Percentiles rank a stretch among this genome's conserved stretches.
phyloP scores from a whole-genome alignment of 2,113 vertebrate genomes.

The Seriola aureovittata region DNA sequence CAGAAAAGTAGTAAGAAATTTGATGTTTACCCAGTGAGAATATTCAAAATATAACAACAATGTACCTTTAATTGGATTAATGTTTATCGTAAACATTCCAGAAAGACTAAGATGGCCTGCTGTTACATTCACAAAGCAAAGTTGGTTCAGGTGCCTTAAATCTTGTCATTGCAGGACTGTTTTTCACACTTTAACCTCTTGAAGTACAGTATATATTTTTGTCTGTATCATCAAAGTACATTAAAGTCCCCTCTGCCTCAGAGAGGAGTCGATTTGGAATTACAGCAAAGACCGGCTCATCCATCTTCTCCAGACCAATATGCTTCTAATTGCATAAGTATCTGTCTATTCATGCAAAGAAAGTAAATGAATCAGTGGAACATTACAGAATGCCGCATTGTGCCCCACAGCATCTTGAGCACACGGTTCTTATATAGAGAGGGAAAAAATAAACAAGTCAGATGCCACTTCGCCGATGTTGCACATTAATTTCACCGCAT shows the following conservation, averaged over 20 bases:
- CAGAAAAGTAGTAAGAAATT: background rate
- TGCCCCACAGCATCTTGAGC: conserved; percentile 50
- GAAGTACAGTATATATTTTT: background rate
- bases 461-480: conserved; percentile 49
- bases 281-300: conserved; percentile 46
- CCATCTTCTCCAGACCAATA: conserved; percentile 58
- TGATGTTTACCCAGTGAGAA: background rate
- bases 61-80: background rate
- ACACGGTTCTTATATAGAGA: background rate
- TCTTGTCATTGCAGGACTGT: background rate
- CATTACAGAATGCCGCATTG: conserved; percentile 44
- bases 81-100: background rate
- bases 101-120: background rate
- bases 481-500: conserved; percentile 77
- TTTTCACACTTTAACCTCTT: conserved; percentile 21
- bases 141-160: conserved; percentile 1
- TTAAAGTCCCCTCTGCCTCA: conserved; percentile 19
- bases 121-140: background rate
- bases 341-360: conserved; percentile 58
- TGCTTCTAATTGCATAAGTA: conserved; percentile 54
- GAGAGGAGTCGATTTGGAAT: conserved; percentile 40
- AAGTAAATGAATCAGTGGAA: conserved; percentile 55
- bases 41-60: conserved; percentile 6
- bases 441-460: conserved; percentile 48
- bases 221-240: conserved; percentile 17